Evolutionary conservation across 2,888 invertebrate genomes (phyloP).

Genomic region (Limenitis camilla): DNA sequence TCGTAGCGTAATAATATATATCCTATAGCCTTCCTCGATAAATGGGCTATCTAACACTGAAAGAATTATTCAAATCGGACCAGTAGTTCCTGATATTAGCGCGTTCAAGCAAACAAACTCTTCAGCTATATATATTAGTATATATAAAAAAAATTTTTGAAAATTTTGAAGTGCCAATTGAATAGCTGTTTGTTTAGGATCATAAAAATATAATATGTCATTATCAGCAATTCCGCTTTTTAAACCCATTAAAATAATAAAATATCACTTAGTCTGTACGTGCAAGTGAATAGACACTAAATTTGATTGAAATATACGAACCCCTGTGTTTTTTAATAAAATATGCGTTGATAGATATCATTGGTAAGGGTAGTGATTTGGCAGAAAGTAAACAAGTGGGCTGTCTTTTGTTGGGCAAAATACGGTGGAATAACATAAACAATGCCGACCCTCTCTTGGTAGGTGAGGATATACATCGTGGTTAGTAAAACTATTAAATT

Average conservation of each 20-base stretch:
- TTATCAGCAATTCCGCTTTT: slow-evolving; percentile 20
- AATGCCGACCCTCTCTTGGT: slow-evolving; percentile 46
- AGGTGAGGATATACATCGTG: slow-evolving; percentile 54
- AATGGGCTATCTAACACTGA: too few species aligned
- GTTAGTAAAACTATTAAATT: slow-evolving; percentile 8
- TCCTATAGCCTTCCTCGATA: too few species aligned
- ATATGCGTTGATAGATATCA: slow-evolving; percentile 66
- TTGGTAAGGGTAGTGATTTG: slow-evolving; percentile 65
- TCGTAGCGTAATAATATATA: too few species aligned
- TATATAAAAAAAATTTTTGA: too few species aligned
- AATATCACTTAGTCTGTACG: slow-evolving; percentile 5
- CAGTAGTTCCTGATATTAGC: too few species aligned
- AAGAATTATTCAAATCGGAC: too few species aligned
- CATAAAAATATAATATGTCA: slow-evolving; percentile 20
- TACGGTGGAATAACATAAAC: slow-evolving; percentile 69
- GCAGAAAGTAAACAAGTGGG: slow-evolving; percentile 66
- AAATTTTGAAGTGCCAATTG: neutral
- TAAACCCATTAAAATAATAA: slow-evolving; percentile 40
- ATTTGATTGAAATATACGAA: slow-evolving; percentile 22
- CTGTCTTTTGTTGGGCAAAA: slow-evolving; percentile 60
- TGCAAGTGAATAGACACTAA: slow-evolving; percentile 7
- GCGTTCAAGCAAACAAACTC: too few species aligned
- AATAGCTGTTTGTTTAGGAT: slow-evolving; percentile 15
- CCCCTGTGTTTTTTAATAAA: slow-evolving; percentile 67
- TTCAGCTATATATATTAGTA: too few species aligned